Evolutionary conservation across 2,113 vertebrate species (phyloP), one percentile per base, ranked within the genome.

Genomic region (Eulemur rufifrons): DNA sequence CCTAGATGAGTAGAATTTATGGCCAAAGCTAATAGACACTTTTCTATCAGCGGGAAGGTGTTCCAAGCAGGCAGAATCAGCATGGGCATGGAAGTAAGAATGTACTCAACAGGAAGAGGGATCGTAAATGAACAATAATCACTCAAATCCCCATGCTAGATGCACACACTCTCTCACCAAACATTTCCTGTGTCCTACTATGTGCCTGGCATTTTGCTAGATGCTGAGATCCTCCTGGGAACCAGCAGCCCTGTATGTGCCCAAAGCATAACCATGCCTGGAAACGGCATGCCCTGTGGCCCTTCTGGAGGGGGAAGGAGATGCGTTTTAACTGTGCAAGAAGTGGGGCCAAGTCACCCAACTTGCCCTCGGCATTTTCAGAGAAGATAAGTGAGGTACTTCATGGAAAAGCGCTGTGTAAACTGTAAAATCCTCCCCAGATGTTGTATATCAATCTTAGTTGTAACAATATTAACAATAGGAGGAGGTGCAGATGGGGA

Each of bases 331-430:
- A 42, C 42, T 81, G 29, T 15, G 23, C 8, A 32, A 7, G 29
- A 45, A 21, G 27, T 5, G 4, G 5, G 2, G 68, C 64, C 90
- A 37, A 45, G 18, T 81, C 45, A 27, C 63, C 77, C 21, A 21
- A 42, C 11, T 14, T 27, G 39, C 25, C 66, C 32, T 52, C 37
- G 20, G 80, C 50, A 23, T 69, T 90, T 61, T 4, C 8, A 32
- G 74, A 83, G 87, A 88, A 88, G 84, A 11, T 18, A 39, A 93
- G 54, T 12, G 66, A 91, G 64, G 50, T 32, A 8, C 37, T 80
- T 68, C 25, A 18, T 15, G 27, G 42, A 42, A 76, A 87, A 54
- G 80, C 74, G 74, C 39, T 66, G 80, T 37, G 74, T 84, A 59
- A 87, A 71, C 77, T 73, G n/a, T 45, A 45, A 88, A 76, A 37